Evolutionary conservation across 1,140 invertebrate species (phyloP).

Genomic region (Brachionus rotundiformis): DNA sequence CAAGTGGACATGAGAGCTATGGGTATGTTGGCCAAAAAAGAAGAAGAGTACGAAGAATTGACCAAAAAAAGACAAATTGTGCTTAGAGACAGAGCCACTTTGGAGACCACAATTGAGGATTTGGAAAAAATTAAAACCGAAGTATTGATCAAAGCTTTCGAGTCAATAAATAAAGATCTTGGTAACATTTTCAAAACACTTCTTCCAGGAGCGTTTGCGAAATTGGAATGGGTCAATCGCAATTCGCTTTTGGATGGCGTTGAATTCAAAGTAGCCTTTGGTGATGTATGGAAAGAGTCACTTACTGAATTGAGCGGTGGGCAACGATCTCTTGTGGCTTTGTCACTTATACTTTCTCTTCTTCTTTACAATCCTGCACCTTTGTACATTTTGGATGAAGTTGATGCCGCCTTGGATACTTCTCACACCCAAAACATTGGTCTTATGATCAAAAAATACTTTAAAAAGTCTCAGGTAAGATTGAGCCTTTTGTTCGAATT

Average conservation of each 20-base stretch:
- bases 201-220: constrained; percentile 82
- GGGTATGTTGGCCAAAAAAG: constrained; percentile 79
- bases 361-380: constrained; percentile 95
- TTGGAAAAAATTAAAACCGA: constrained; percentile 85
- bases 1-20: constrained; percentile 82
- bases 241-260: constrained; percentile 68
- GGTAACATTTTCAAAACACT: constrained; percentile 91
- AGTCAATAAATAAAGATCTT: constrained; percentile 78
- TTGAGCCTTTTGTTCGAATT: constrained; percentile 53
- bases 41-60: constrained; percentile 80
- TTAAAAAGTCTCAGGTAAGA: constrained; percentile 82
- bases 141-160: constrained; percentile 77
- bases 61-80: constrained; percentile 79
- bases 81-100: constrained; percentile 78
- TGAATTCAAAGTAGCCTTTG: constrained; percentile 89
- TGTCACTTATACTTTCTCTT: constrained; percentile 94
- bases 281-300: constrained; percentile 91
- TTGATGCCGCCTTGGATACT: constrained; percentile 95
- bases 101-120: constrained; percentile 79
- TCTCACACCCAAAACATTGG: constrained; percentile 99
- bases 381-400: constrained; percentile 96
- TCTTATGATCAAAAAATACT: constrained; percentile 88
- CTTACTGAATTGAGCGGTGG: constrained; percentile 92
- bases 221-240: constrained; percentile 74
- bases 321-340: constrained; percentile 89